These are phyloP conservation scores for Leucoraja ocellata DNA, from an alignment of 2,797 vertebrate species.

Conservation along the genomic window DNA sequence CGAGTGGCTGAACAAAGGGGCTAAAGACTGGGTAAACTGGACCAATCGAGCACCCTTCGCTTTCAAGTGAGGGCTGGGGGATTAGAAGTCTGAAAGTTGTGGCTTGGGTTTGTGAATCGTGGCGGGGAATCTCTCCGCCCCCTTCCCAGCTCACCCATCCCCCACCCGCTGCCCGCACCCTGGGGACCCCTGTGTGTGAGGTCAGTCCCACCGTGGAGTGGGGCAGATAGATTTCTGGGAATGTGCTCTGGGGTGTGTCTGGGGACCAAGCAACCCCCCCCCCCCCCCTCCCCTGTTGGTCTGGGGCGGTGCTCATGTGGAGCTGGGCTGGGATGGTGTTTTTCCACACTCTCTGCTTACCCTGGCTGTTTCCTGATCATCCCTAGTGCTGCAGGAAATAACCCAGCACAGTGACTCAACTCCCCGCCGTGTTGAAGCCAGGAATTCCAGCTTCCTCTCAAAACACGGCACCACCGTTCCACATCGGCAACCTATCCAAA, in stretches of 20 bases:
- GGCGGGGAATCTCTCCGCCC: neutral
- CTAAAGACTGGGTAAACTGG: neutral
- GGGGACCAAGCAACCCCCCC: accelerated
- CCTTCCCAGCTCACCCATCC: neutral
- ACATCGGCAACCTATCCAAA: too few species aligned
- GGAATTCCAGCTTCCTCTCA: neutral
- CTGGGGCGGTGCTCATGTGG: neutral
- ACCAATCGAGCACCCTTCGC: neutral
- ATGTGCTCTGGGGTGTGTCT: neutral
- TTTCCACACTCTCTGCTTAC: neutral
- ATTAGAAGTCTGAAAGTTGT: neutral
- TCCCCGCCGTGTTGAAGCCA: neutral
- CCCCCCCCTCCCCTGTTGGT: neutral
- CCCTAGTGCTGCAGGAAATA: neutral
- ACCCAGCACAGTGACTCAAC: neutral
- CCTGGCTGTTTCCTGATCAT: neutral
- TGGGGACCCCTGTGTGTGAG: neutral
- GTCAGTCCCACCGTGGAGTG: neutral
- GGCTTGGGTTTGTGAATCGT: too few species aligned
- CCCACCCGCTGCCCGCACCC: neutral
- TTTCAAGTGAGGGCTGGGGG: neutral
- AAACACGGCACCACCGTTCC: neutral
- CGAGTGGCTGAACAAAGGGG: neutral
- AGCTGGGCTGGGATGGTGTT: neutral
- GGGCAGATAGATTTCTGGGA: neutral